Base-by-base conservation (phyloP, 1,140 invertebrate species). In the Mactra quadrangularis region DNA sequence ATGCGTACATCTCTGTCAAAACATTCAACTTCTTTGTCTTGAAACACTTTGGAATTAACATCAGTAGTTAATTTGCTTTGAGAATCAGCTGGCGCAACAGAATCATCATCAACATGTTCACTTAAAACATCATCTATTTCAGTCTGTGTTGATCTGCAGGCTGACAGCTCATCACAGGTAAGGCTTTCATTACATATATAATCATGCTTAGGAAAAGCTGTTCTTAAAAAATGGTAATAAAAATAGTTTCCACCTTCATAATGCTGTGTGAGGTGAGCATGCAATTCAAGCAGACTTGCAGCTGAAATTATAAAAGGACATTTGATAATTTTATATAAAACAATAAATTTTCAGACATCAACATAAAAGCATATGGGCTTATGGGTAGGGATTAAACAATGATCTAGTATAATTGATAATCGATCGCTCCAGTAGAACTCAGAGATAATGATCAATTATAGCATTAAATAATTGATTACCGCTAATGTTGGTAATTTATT, bases 151-250 rank as follows among this genome's bases (percentile, higher is more conserved):
- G 6, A 50, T 3, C 19, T 3, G 2, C 9, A 17, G 6, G 31
- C 45, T 31, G 29, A 3, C 45, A 11, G 38, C 7, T 68, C 47
- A 17, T 47, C 41, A 52, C 45, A 6, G 9, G 64, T 68, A 11
- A 47, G 64, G 29, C 45, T 41, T 47, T 50, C 64, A 15, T 13
- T 50, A 19, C 64, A 68, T 4, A 17, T 17, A 45, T 50, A 68
- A 17, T 68, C 64, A 50, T 50, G 27, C 31, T 68, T 68, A 47
- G 64, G 64, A 50, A 68, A 68, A 31, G 64, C 64, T 13, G 64
- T 68, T 50, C 25, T 68, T 41, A 68, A 27, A 31, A 41, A 50
- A 25, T 68, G 64, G 19, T 68, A 41, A 68, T 68, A 68, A 25
- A 50, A 68, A 25, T 68, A 68, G 27, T 41, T 68, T 17, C 64